Percentiles rank a stretch among this genome's conserved stretches.
Conservation (phyloP, 2,113 vertebrate species). For the Erythrocebus patas region DNA sequence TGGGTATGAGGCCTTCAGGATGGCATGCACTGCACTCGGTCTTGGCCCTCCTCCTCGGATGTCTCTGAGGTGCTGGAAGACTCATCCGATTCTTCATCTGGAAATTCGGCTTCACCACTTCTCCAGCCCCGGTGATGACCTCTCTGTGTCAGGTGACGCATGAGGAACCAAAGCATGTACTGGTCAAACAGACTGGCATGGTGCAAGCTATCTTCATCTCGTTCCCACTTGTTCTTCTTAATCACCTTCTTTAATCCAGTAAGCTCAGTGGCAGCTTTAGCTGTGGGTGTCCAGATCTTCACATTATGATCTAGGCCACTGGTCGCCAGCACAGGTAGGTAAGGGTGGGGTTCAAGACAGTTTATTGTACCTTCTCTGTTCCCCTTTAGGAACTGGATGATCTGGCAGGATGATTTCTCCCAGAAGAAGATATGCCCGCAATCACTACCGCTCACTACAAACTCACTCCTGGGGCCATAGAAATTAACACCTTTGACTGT, state of each 20-base stretch:
- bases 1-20: conserved; percentile 81
- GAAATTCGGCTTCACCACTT: conserved; percentile 41
- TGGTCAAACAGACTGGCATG: conserved; percentile 88
- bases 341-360: conserved; percentile 92
- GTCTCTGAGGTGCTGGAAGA: conserved; percentile 88
- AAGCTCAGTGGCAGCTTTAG: conserved; percentile 83
- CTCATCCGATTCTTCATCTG: conserved; percentile 82
- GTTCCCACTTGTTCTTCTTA: conserved; percentile 92
- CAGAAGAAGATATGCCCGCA: conserved; percentile 96
- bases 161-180: conserved; percentile 91
- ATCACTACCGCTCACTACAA: conserved; percentile 95
- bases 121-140: conserved; percentile 78
- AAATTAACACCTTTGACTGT: conserved; percentile 96
- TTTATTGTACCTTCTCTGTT: conserved; percentile 91
- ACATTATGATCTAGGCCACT: conserved; percentile 91
- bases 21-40: conserved; percentile 87
- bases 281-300: conserved; percentile 93
- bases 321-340: conserved; percentile 90
- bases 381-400: conserved; percentile 92
- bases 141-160: conserved; percentile 89
- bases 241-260: conserved; percentile 88
- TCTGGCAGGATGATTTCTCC: conserved; percentile 93
- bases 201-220: conserved; percentile 88
- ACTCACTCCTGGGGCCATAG: conserved; percentile 93
- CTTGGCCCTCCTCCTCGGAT: conserved; percentile 86